phyloP scores from a whole-genome alignment of 2,113 vertebrate genomes.

The Melospiza georgiana region DNA sequence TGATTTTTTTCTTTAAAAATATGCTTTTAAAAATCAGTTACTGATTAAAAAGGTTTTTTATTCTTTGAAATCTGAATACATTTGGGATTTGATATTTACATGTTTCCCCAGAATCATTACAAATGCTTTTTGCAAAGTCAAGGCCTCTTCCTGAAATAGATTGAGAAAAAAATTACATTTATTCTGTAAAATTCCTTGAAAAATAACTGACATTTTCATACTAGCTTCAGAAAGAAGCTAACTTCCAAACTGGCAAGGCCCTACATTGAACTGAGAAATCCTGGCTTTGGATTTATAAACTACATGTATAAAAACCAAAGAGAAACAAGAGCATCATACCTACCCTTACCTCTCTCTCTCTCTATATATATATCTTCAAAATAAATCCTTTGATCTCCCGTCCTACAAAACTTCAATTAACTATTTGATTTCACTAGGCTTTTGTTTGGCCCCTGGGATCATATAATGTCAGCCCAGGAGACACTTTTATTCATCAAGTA shows the following conservation, averaged over 20 bases:
- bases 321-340: neutral
- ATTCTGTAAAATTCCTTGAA: neutral
- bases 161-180: neutral
- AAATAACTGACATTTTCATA: neutral
- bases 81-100: neutral
- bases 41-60: neutral
- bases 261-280: neutral
- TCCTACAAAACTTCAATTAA: neutral
- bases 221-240: neutral
- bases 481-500: neutral
- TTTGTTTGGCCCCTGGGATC: neutral
- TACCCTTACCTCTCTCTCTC: neutral
- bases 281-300: neutral
- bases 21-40: neutral
- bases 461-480: neutral
- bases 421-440: neutral
- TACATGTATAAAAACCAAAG: neutral
- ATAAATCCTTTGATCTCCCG: neutral
- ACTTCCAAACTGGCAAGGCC: neutral
- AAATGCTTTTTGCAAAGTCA: neutral
- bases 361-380: neutral
- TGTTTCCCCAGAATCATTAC: neutral
- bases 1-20: neutral
- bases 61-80: neutral
- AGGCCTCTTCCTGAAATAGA: neutral